Base-by-base conservation (phyloP, 1,140 invertebrate species). In the Chironomus striatipennis region DNA sequence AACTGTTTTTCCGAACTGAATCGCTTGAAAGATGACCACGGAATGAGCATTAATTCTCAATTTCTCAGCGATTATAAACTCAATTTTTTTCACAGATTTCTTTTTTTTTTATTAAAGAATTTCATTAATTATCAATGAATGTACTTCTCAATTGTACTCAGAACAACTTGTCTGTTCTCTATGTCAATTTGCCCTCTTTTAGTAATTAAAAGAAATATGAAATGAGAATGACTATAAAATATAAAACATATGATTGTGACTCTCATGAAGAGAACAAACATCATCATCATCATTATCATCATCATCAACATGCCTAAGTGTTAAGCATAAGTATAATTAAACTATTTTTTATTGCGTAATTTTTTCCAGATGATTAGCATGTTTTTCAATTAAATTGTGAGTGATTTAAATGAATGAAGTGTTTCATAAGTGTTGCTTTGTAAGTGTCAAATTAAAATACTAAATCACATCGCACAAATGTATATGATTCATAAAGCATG, bases 21-120 rank as follows among this genome's bases (percentile, higher is more conserved):
- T 18, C 65, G 65, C 65, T 18, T 9, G 20, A 70, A 18, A 18
- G 65, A 70, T 70, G 65, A 70, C 65, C 65, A 70, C 65, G 18
- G 18, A 70, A 70, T 70, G 65, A 70, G 65, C 20, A 70, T 18
- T 57, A 70, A 70, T 70, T 70, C 65, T 70, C 65, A 70, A 18
- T 20, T 20, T 70, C 20, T 21, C 20, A 18, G 18, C 20, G 65
- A 70, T 70, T 70, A 70, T 70, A 70, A 70, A 70, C 65, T 70
- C 65, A 70, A 70, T 70, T 70, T 70, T 17, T 21, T 70, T 20
- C 18, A 12, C 47, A n/a, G 24, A 34, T 34, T 34, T 34, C 24
- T 34, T 34, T 34, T 34, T 2, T 34, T 34, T 2, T 34, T 34
- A 2, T 5, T 34, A 34, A 34, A 34, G 5, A 5, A 34, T 2